Evolutionary conservation across 1,140 invertebrate species (phyloP), one percentile per base, ranked within the genome.

Genomic region (Tachypleus tridentatus): DNA sequence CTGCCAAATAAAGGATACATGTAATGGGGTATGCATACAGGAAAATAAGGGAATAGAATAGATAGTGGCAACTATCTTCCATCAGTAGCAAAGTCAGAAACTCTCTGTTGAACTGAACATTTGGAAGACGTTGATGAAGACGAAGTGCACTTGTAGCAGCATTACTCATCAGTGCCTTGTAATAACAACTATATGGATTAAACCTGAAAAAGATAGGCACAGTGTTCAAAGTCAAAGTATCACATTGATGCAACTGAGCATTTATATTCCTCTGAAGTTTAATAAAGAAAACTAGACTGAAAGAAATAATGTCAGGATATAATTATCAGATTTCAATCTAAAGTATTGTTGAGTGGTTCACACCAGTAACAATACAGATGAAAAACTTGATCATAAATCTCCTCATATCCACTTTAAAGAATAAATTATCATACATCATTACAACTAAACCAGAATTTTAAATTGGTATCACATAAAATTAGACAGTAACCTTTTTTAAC

Each of bases 51-150:
- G 91, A 91, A 77, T 90, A 99, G 76, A 97, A 85, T 62, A 98
- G 80, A 76, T 99, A 98, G 77, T 99, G 96, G 70, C 89, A 93
- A 65, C 92, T 95, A 79, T 98, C 96, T 78, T 98, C 96, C 57
- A 86, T 72, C 67, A 97, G 80, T 64, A 98, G 76, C 5, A 81
- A 76, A 8, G 82, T 79, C 51, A 97, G 77, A 76, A 94, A 97
- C 74, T 91, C 86, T 66, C 87, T 79, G 8, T 5, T 57, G 5
- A 71, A 69, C 61, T 86, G 82, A 66, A 96, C 87, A 51, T 75
- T 72, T 29, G 91, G 91, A 61, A 98, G 78, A 65, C 95, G 83
- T 77, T 98, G 95, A 78, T 98, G 93, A 63, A 99, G 80, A 62
- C 96, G 81, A 52, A 98, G 79, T 4, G 94, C 93, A 73, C 91